Evolutionary conservation across 2,113 vertebrate genomes (phyloP), one percentile per base, ranked within the genome.

Genomic region (Toxotes chatareus): DNA sequence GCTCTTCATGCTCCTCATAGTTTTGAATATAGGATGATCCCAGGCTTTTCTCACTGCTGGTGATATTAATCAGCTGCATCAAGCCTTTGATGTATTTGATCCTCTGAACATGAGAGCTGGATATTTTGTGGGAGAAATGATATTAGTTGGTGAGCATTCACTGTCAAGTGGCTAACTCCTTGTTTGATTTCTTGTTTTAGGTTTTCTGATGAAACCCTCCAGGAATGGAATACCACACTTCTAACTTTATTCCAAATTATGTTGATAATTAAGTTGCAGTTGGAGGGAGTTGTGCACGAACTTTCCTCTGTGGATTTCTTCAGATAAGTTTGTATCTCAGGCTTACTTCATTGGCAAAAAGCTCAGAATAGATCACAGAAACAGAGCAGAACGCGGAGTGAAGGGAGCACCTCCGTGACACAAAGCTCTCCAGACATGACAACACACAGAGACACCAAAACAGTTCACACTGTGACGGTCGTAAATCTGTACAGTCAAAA

Each of bases 401-500:
- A 77, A 44, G 11, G 64, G 27, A 69, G 31, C 13, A 40, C 2
- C 27, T 70, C 0, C 68, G 21, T 81, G 75, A 73, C 17, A 75
- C 7, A 27, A 66, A 82, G 31, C 57, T 32, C 49, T 70, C 5
- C 77, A 31, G 36, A 69, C 51, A 70, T n/a, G 59, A 83, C 36
- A 75, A 72, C 12, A 14, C 47, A 32, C 19, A 44, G 4, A 27
- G 62, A 71, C 49, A 68, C 38, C 7, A 51, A 72, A 17, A 23
- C 23, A 27, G 36, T 76, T 65, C 36, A 42, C 55, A 49, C 10
- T 11, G 3, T 23, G 51, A 53, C 56, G 17, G 34, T 61, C 6
- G 7, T 73, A 75, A 89, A 82, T 73, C 61, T 63, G 23, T 53
- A 23, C 46, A 73, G 68, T 55, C 60, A 72, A 44, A 59, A 72